Conservation (phyloP, 2,888 invertebrate species). For the Embidobia sp. region DNA sequence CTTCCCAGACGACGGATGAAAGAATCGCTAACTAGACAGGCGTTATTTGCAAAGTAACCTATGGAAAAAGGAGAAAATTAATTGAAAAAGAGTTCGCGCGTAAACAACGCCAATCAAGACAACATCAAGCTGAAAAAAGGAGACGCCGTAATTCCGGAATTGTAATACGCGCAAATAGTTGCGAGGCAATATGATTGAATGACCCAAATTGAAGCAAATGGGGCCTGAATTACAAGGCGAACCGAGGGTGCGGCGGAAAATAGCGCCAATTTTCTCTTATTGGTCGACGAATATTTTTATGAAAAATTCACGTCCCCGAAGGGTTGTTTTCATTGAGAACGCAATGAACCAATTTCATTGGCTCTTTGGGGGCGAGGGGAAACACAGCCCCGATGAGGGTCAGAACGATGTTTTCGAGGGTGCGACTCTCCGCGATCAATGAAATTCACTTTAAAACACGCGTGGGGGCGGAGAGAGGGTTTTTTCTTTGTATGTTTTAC, state of each 20-base stretch:
- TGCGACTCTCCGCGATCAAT: conserved; percentile 61
- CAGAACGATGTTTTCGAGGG: conserved; percentile 62
- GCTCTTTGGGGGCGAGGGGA: conserved; percentile 53
- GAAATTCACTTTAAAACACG: conserved; percentile 60
- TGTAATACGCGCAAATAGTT: conserved; percentile 24
- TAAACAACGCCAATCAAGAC: neutral
- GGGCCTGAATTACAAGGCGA: conserved; percentile 54
- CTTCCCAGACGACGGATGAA: too few relatives aligned
- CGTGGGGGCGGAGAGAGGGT: conserved; percentile 20
- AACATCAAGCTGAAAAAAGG: neutral
- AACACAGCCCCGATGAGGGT: conserved; percentile 51
- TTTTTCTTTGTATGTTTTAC: conserved; percentile 57
- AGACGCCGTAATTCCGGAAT: conserved; percentile 2
- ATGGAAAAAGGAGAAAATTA: too few relatives aligned
- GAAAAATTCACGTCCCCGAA: conserved; percentile 59
- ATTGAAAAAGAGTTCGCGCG: too few relatives aligned
- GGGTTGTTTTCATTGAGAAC: conserved; percentile 63
- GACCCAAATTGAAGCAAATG: conserved; percentile 61
- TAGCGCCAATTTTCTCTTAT: conserved; percentile 58
- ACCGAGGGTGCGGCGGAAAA: conserved; percentile 48
- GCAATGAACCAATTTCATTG: conserved; percentile 65
- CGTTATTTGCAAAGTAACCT: too few relatives aligned
- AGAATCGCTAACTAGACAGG: too few relatives aligned
- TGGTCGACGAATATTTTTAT: conserved; percentile 59
- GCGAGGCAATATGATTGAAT: conserved; percentile 48